Base-by-base conservation (phyloP, 23 tunicate species). In the Oikopleura vanhoeffeni region DNA sequence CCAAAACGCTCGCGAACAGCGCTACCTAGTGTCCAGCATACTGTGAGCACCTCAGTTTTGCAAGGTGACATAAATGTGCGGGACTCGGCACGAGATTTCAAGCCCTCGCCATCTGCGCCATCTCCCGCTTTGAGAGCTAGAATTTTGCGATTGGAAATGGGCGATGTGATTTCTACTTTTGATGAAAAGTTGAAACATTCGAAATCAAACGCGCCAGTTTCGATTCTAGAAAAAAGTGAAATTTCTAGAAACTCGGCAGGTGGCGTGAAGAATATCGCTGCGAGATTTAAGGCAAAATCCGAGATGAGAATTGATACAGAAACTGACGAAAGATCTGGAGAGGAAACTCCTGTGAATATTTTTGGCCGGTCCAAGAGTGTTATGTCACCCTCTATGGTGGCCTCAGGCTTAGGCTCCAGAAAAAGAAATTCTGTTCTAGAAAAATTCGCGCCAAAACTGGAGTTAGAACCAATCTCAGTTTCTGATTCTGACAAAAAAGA, bases 381-480 rank as follows among this genome's bases (percentile, higher is more conserved):
- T 49, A 49, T 49, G 64, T 49, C 64, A 24, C 64, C 64, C 18
- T 24, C 64, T 8, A 49, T 49, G 13, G 64, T 49, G 24, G 64
- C 64, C 64, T 49, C 64, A 8, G 64, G 64, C 18, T 13, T 49
- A 8, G 64, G 18, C 64, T 24, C 18, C 64, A 49, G 18, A 13
- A 49, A 49, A 24, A 13, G 64, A 13, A 49, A 71, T 71, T 38
- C 34, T 38, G 79, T 71, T 4, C 35, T 71, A 38, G 79, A 71
- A 30, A 71, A 71, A 38, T 71, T 71, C 32, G 79, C 79, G 79
- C 79, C 79, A 30, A 71, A 71, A 13, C 79, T 71, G 38, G 79
- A 71, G 27, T 30, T 71, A 32, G 79, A 71, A 38, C 79, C 27
- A 30, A 71, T 38, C 4, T 38, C 34, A 4, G 36, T 18, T 18